A percentile compares a stretch with the other conserved stretches of the same genome.
Conservation (phyloP, 2,113 vertebrate species). For the Castor canadensis region DNA sequence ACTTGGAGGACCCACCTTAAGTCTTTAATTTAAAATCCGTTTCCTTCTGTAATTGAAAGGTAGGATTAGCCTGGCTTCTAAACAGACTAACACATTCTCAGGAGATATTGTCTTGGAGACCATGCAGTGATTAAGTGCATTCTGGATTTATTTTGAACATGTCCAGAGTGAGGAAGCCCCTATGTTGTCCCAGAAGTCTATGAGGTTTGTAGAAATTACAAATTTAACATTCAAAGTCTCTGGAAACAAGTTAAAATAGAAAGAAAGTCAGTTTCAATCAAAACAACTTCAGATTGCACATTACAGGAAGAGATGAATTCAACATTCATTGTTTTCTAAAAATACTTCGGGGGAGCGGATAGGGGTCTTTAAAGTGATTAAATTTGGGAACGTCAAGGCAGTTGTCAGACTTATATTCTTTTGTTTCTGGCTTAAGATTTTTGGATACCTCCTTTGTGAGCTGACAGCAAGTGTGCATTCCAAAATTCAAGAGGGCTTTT, state of each 20-base stretch:
- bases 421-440: constrained; percentile 15
- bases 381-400: constrained; percentile 32
- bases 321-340: constrained; percentile 50
- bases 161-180: not conserved
- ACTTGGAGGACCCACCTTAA: constrained; percentile 61
- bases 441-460: constrained; percentile 61
- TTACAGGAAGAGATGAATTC: constrained; percentile 41
- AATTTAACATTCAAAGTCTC: not conserved
- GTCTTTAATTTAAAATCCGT: constrained; percentile 70
- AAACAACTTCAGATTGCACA: constrained; percentile 6
- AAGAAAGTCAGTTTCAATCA: constrained; percentile 47
- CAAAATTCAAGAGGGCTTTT: constrained; percentile 55
- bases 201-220: constrained; percentile 39
- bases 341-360: constrained; percentile 20
- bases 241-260: constrained; percentile 24
- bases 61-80: constrained; percentile 74
- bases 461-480: not conserved
- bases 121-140: not conserved
- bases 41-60: constrained; percentile 74
- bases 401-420: not conserved
- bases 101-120: constrained; percentile 44
- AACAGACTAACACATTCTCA: constrained; percentile 58
- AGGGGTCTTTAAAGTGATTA: constrained; percentile 44
- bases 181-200: not conserved
- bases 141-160: constrained; percentile 37